Conservation (phyloP, 2,888 invertebrate species). For the Drosophila infuscata region DNA sequence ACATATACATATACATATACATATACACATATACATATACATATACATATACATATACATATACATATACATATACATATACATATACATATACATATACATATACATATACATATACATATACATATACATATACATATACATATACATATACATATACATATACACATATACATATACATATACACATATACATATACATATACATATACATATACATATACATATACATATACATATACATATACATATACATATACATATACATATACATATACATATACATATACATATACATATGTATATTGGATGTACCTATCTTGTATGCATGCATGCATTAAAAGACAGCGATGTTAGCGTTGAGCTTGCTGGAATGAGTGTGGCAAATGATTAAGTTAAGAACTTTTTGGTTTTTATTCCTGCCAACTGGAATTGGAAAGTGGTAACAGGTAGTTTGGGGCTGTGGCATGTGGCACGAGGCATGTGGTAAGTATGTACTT, state of each 20-base stretch:
- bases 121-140: neutral
- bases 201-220: neutral
- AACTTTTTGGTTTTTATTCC: constrained; percentile 1
- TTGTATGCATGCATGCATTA: constrained; percentile 30
- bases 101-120: neutral
- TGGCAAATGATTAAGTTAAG: constrained; percentile 10
- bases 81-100: neutral
- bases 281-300: neutral
- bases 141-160: neutral
- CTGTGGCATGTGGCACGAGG: constrained; percentile 5
- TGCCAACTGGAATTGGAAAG: constrained; percentile 3
- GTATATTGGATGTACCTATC: constrained; percentile 15
- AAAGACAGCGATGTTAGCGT: constrained; percentile 22
- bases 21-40: neutral
- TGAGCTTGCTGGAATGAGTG: constrained; percentile 11
- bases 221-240: neutral
- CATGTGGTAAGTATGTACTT: constrained; percentile 16
- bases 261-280: neutral
- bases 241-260: neutral
- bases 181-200: neutral
- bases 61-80: neutral
- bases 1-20: neutral
- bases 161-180: neutral
- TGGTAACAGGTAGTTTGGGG: neutral
- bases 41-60: neutral